Evolutionary conservation across 1,140 invertebrate genomes (phyloP).

Genomic region (Trigoniulus corallinus): DNA sequence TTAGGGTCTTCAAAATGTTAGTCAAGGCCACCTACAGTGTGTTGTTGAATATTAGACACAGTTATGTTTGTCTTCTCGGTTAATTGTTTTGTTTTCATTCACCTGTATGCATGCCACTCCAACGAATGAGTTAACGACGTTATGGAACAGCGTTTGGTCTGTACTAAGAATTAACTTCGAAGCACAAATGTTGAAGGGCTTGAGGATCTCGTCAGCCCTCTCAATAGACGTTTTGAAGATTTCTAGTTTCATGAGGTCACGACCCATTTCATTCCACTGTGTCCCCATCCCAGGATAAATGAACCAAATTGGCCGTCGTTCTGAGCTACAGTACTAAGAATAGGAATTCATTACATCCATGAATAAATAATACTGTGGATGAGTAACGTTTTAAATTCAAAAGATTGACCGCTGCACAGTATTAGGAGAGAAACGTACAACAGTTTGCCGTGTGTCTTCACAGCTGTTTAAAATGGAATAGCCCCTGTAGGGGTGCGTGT

Average conservation of each 20-base stretch:
- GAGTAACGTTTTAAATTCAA: too few species aligned
- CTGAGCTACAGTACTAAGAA: slow-evolving; percentile 29
- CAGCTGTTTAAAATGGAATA: neutral
- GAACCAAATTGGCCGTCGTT: slow-evolving; percentile 66
- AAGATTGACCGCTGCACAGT: too few species aligned
- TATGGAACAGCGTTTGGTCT: slow-evolving; percentile 56
- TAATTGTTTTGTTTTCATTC: too few species aligned
- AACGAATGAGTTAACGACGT: too few species aligned
- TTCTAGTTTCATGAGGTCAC: slow-evolving; percentile 59
- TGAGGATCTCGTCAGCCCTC: slow-evolving; percentile 52
- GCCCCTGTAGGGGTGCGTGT: neutral
- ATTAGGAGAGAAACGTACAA: too few species aligned
- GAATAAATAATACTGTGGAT: too few species aligned
- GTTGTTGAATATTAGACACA: neutral
- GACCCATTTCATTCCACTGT: slow-evolving; percentile 90
- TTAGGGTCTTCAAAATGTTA: slow-evolving; percentile 59
- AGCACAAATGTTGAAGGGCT: slow-evolving; percentile 53
- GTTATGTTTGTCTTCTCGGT: too few species aligned
- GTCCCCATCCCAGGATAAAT: slow-evolving; percentile 93
- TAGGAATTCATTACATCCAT: too few species aligned
- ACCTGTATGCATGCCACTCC: too few species aligned
- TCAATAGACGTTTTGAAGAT: slow-evolving; percentile 59
- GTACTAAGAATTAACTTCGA: slow-evolving; percentile 56
- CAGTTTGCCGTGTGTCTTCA: neutral
- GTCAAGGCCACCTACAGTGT: slow-evolving; percentile 76